Evolutionary conservation across 2,888 invertebrate genomes (phyloP).

Genomic region (Epsilonema sp.): DNA sequence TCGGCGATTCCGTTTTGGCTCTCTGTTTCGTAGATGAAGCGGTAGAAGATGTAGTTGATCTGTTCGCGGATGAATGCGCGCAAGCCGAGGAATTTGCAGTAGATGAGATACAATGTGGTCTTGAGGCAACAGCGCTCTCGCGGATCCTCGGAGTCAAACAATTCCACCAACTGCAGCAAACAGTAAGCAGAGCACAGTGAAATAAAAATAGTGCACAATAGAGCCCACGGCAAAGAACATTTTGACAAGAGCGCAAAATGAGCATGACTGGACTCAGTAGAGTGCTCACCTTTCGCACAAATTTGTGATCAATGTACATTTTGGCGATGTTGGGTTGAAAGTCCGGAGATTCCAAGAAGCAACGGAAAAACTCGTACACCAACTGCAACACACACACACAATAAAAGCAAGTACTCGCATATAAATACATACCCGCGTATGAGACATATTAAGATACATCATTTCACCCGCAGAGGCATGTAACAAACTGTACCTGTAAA

Average conservation of each 20-base stretch:
- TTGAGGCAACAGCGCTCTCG: conserved; percentile 95
- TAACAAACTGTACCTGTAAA: too few species aligned
- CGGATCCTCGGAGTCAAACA: conserved; percentile 98
- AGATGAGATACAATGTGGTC: conserved; percentile 95
- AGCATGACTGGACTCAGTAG: neutral
- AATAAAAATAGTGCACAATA: neutral
- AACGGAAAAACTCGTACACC: conserved; percentile 44
- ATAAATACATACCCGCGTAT: too few species aligned
- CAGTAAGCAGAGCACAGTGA: too few species aligned
- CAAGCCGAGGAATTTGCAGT: conserved; percentile 94
- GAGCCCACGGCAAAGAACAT: neutral
- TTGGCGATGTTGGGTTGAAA: conserved; percentile 78
- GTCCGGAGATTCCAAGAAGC: conserved; percentile 73
- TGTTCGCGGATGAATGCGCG: conserved; percentile 95
- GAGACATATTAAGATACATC: too few species aligned
- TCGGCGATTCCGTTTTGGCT: conserved; percentile 98
- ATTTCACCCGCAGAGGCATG: too few species aligned
- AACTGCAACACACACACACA: too few species aligned
- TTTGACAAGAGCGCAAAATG: neutral
- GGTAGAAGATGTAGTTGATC: conserved; percentile 90
- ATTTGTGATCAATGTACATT: conserved; percentile 81
- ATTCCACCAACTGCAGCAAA: conserved; percentile 62
- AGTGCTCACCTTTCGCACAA: conserved; percentile 57
- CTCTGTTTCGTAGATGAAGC: conserved; percentile 99
- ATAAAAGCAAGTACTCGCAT: too few species aligned